Percentiles rank a stretch among this genome's conserved stretches.
Conservation (phyloP, 2,113 vertebrate genomes). For the Meleagris gallopavo region DNA sequence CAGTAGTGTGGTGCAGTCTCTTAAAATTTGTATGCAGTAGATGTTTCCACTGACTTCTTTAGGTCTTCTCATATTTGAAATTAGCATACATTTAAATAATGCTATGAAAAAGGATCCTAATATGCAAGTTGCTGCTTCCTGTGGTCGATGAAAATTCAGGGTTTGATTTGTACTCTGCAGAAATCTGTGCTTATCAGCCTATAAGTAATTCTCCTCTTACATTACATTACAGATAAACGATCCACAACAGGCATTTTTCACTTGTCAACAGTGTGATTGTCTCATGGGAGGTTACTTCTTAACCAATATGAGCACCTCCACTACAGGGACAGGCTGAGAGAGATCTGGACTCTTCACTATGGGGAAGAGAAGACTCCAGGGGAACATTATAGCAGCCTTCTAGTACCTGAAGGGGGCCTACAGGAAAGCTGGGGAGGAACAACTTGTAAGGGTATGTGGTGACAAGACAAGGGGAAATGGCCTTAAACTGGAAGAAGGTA, state of each 20-base stretch:
- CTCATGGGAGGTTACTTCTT: neutral
- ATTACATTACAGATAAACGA: neutral
- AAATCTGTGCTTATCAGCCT: neutral
- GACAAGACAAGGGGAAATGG: too few species aligned
- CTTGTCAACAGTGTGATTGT: neutral
- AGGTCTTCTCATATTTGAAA: neutral
- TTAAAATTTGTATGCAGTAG: neutral
- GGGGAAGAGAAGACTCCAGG: too few species aligned
- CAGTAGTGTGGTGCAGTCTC: neutral
- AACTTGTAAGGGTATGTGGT: too few species aligned
- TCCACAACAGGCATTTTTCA: neutral
- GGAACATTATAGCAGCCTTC: too few species aligned
- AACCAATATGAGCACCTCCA: neutral
- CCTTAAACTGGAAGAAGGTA: too few species aligned
- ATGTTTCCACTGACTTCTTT: neutral
- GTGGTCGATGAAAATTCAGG: neutral
- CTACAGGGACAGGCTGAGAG: too few species aligned
- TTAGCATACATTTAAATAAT: neutral
- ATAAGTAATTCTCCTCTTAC: neutral
- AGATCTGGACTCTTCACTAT: too few species aligned
- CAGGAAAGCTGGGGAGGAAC: too few species aligned
- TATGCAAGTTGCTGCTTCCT: accelerated
- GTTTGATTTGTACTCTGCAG: neutral
- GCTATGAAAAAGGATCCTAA: neutral
- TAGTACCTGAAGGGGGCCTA: too few species aligned